Percentiles rank a stretch among this genome's conserved stretches.
These are phyloP conservation scores for Linnaemya vulpina DNA, from an alignment of 2,888 invertebrate species.

Conservation along the genomic window DNA sequence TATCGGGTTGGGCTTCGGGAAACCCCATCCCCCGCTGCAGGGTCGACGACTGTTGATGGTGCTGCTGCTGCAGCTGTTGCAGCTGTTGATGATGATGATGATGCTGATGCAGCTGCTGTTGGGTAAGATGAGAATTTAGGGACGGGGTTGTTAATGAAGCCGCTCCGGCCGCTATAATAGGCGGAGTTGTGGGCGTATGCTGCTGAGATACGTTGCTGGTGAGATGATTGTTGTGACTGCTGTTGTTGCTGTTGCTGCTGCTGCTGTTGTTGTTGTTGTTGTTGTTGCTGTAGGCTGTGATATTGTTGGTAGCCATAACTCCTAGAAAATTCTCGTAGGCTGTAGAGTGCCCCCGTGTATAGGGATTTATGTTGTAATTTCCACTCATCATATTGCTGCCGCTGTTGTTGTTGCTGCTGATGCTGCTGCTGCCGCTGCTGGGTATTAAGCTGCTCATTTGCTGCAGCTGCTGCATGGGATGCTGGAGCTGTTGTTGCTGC, in stretches of 20 bases:
- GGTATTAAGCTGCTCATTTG: constrained; percentile 72
- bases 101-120: constrained; percentile 67
- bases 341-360: constrained; percentile 83
- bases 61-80: constrained; percentile 77
- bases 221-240: constrained; percentile 76
- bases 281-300: constrained; percentile 76
- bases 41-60: constrained; percentile 74
- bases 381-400: constrained; percentile 76
- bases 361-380: constrained; percentile 84
- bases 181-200: constrained; percentile 77
- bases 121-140: constrained; percentile 71
- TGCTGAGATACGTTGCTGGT: constrained; percentile 75
- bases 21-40: constrained; percentile 87
- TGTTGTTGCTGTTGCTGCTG: constrained; percentile 70
- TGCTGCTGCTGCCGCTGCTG: constrained; percentile 69
- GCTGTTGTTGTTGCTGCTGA: constrained; percentile 68
- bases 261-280: constrained; percentile 73
- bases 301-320: constrained; percentile 83
- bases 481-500: constrained; percentile 77
- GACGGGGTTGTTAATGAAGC: constrained; percentile 68
- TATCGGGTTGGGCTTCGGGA: constrained; percentile 93
- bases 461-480: constrained; percentile 77
- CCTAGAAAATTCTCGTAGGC: constrained; percentile 88
- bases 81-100: constrained; percentile 75
- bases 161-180: constrained; percentile 73